Evolutionary conservation across 2,888 invertebrate species (phyloP), one percentile per base, ranked within the genome.

Genomic region (Lordiphosa fenestrarum): DNA sequence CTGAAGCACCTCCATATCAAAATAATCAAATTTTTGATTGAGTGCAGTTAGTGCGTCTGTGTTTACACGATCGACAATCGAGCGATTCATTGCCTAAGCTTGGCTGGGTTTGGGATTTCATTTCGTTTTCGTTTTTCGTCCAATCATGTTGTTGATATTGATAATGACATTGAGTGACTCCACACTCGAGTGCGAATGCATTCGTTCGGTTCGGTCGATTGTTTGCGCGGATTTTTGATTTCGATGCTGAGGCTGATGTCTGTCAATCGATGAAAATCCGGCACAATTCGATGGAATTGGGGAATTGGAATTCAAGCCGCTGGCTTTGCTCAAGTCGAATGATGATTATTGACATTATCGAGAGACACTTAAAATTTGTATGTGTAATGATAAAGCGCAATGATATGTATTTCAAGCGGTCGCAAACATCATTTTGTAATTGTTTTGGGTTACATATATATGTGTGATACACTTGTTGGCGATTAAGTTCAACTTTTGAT

Each of bases 111-210:
- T 39, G 35, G 25, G 48, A 36, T 59, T 47, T 59, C 25, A 36
- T 59, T 47, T 47, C 42, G 55, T 56, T 56, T 57, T 57, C 53
- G 33, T 66, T 69, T 76, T 67, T 71, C 69, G 85, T 87, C 75
- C 72, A 80, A 85, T 86, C 87, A 87, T 71, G 86, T 80, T 87
- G 80, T 82, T 82, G 85, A 85, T 87, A 85, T 87, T 85, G 84
- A 85, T 84, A 87, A 87, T 85, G 85, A 85, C 86, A 85, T 80
- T 85, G 82, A 82, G 81, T 80, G 81, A 83, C 81, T 81, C 9
- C 47, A 53, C 68, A 61, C 60, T 77, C 56, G 71, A 82, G 84
- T 82, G 80, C 80, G 72, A 71, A 71, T 82, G 76, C 82, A 78
- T 62, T 77, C 46, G 44, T 51, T 50, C 49, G 53, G 15, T 12